phyloP scores from a whole-genome alignment of 2,113 vertebrate genomes.

The Synchiropus splendidus region DNA sequence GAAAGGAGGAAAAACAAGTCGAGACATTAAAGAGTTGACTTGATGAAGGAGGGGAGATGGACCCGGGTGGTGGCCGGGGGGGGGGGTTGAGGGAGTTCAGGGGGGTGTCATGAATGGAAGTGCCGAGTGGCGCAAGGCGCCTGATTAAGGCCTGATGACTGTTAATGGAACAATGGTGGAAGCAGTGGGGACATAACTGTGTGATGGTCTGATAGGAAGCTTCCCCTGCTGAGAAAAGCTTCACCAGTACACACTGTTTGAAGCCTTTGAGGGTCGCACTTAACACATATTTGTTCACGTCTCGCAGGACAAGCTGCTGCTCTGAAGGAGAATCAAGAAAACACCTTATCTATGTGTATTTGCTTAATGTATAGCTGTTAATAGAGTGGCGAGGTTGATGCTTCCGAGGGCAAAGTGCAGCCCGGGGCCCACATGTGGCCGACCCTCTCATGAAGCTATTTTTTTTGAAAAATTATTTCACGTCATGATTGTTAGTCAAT shows the following conservation, averaged over 20 bases:
- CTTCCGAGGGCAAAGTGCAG: no score
- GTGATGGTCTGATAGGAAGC: conserved; percentile 39
- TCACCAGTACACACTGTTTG: conserved; percentile 13
- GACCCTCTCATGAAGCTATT: no score
- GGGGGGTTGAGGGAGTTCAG: not conserved
- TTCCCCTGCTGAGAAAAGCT: conserved; percentile 30
- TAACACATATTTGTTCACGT: conserved; percentile 14
- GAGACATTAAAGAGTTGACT: conserved; percentile 46
- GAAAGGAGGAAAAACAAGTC: conserved; percentile 45
- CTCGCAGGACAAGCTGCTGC: conserved; percentile 2
- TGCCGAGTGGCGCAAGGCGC: conserved; percentile 31
- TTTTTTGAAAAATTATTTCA: no score
- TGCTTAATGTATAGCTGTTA: no score
- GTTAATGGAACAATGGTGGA: conserved; percentile 44
- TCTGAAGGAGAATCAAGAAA: not conserved
- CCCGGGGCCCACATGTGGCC: no score
- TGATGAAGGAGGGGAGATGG: conserved; percentile 15
- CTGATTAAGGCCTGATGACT: conserved; percentile 42
- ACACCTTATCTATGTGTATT: no score
- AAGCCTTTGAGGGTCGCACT: conserved; percentile 20
- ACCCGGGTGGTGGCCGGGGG: conserved; percentile 2
- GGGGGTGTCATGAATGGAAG: conserved; percentile 22
- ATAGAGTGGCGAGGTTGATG: no score
- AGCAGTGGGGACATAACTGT: conserved; percentile 46
- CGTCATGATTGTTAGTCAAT: no score